Conservation (phyloP, 2,888 invertebrate genomes). For the Andrena chrysosceles region DNA sequence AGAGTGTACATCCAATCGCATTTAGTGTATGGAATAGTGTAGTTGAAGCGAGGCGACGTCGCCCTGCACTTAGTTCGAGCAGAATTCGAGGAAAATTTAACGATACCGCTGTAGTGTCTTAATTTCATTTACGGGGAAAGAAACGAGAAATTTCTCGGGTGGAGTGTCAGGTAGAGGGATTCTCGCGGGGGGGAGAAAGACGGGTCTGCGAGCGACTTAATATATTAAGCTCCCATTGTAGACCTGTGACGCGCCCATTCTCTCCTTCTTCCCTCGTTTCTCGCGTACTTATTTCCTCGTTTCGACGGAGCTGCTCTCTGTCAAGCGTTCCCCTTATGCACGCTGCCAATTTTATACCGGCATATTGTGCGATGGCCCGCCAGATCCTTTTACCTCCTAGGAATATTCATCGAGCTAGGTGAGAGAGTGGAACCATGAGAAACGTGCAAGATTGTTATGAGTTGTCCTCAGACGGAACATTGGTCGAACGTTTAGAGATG, state of each 20-base stretch:
- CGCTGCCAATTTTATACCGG: slow-evolving; percentile 29
- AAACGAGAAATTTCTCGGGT: background rate
- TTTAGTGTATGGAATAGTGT: background rate
- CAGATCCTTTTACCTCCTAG: background rate
- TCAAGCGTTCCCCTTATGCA: slow-evolving; percentile 5
- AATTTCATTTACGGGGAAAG: slow-evolving; percentile 34
- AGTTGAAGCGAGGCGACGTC: background rate
- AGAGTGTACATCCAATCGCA: background rate
- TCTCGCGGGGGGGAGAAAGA: background rate
- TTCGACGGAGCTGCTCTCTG: slow-evolving; percentile 28
- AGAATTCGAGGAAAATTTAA: slow-evolving; percentile 17
- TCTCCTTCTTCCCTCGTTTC: slow-evolving; percentile 46
- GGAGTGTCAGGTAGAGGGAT: background rate
- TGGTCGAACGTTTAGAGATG: background rate
- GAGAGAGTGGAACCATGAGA: background rate
- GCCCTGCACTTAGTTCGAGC: background rate
- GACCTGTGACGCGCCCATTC: slow-evolving; percentile 6
- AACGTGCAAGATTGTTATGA: background rate
- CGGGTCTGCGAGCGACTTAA: slow-evolving; percentile 20
- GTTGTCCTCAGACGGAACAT: background rate
- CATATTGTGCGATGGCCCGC: slow-evolving; percentile 8
- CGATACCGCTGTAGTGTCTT: background rate
- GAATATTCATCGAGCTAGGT: background rate
- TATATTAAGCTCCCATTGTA: slow-evolving; percentile 30
- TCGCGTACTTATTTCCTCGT: slow-evolving; percentile 47